Conservation (phyloP, 2,797 vertebrate genomes). For the Prionace glauca region DNA sequence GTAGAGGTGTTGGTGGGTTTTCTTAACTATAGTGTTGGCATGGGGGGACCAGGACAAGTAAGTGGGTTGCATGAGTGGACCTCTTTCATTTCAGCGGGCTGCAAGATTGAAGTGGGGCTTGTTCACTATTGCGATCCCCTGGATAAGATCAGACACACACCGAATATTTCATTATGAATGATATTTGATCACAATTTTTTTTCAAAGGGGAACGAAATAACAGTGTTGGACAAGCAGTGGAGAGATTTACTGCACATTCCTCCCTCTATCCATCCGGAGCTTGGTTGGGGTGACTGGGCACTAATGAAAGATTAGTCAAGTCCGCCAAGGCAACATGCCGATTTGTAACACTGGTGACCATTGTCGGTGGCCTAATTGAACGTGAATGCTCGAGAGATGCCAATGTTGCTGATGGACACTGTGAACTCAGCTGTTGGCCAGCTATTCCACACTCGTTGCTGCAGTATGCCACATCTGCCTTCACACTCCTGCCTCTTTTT, state of each 20-base stretch:
- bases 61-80: no score
- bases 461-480: neutral
- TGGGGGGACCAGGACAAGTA: no score
- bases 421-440: neutral
- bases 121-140: no score
- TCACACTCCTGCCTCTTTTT: neutral
- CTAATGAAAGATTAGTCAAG: neutral
- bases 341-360: neutral
- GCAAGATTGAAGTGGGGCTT: no score
- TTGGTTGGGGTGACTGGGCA: no score
- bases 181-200: neutral
- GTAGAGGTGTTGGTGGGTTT: no score
- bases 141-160: no score
- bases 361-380: neutral
- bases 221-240: neutral
- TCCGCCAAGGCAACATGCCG: neutral
- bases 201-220: neutral
- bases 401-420: neutral
- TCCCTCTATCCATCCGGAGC: neutral
- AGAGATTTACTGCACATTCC: neutral
- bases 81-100: no score
- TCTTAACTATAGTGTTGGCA: no score
- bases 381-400: neutral
- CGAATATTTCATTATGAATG: no score
- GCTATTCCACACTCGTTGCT: neutral